phyloP scores from a whole-genome alignment of 2,888 invertebrate genomes.

The Sepiola atlantica region DNA sequence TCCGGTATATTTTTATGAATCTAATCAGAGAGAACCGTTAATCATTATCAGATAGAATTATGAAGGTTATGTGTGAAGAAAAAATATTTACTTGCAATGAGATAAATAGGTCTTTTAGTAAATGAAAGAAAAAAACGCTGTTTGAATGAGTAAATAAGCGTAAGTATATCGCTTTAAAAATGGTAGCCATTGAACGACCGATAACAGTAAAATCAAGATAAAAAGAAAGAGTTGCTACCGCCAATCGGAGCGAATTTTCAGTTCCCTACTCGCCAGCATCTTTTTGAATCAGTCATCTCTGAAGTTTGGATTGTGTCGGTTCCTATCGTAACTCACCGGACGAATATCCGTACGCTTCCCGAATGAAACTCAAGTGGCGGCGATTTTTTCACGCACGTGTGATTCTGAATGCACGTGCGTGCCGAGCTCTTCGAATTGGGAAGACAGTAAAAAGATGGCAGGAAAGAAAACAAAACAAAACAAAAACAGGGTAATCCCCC shows the following conservation, averaged over 20 bases:
- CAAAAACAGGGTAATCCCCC: too few relatives aligned
- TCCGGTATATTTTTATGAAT: too few relatives aligned
- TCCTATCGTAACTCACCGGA: background rate
- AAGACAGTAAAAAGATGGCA: background rate
- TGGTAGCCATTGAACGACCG: background rate
- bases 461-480: too few relatives aligned
- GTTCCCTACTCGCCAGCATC: too few relatives aligned
- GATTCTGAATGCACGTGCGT: background rate
- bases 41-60: too few relatives aligned
- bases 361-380: background rate
- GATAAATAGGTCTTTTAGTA: background rate
- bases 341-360: background rate
- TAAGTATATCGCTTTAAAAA: background rate
- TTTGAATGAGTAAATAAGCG: background rate
- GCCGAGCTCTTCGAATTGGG: background rate
- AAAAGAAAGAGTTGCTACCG: background rate
- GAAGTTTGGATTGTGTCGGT: background rate
- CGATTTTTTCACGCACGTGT: background rate
- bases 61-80: too few relatives aligned
- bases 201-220: background rate
- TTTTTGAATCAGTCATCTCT: background rate
- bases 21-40: too few relatives aligned
- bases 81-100: background rate
- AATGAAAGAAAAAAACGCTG: background rate
- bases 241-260: background rate